Percentiles rank a stretch among this genome's conserved stretches.
These are phyloP conservation scores for Oriolus oriolus DNA, from an alignment of 2,113 vertebrate genomes.

Conservation along the genomic window DNA sequence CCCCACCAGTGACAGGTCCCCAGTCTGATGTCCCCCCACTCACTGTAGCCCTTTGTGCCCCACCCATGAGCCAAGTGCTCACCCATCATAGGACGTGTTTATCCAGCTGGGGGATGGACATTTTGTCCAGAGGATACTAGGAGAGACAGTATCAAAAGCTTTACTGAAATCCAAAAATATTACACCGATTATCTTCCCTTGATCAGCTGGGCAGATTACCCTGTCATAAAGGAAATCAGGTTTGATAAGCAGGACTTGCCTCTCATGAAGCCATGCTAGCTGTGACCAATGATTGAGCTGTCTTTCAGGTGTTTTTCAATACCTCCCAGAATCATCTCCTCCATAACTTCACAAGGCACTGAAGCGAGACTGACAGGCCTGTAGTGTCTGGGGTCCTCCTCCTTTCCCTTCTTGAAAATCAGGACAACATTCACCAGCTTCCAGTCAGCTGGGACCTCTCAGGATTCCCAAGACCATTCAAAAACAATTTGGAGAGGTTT, in stretches of 20 bases:
- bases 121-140: not conserved
- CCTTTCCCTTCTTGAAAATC: not conserved
- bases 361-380: not conserved
- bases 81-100: not conserved
- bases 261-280: not conserved
- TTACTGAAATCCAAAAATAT: not conserved
- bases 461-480: not conserved
- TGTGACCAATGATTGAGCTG: not conserved
- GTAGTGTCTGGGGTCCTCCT: not conserved
- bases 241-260: not conserved
- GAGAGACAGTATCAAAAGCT: not conserved
- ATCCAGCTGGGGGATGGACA: not conserved
- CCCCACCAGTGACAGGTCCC: not conserved
- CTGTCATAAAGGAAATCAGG: not conserved
- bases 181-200: not conserved
- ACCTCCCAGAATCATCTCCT: not conserved
- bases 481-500: not conserved
- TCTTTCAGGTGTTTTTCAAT: not conserved
- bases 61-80: not conserved
- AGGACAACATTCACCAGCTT: not conserved
- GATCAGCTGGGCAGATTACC: not conserved
- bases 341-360: not conserved
- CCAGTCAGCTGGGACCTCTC: not conserved
- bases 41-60: not conserved
- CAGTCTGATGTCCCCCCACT: not conserved